Conservation (phyloP, 1,140 invertebrate species). For the Asobara japonica region DNA sequence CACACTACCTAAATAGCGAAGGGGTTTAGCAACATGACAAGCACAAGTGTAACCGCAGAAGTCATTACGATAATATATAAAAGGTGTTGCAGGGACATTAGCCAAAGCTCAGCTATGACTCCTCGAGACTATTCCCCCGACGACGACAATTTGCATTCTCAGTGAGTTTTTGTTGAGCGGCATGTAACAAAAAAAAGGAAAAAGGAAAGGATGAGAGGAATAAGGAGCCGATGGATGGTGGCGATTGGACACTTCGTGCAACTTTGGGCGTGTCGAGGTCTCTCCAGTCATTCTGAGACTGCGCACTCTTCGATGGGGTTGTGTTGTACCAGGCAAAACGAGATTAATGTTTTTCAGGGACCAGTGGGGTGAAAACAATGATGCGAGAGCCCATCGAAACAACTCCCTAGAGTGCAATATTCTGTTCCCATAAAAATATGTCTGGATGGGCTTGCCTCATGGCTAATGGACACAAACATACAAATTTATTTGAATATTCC, state of each 20-base stretch:
- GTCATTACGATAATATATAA: slow-evolving; percentile 5
- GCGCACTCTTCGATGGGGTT: slow-evolving; percentile 26
- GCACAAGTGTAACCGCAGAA: slow-evolving; percentile 13
- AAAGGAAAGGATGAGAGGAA: neutral
- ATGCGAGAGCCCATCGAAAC: slow-evolving; percentile 8
- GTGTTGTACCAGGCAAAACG: slow-evolving; percentile 30
- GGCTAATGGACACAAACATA: neutral
- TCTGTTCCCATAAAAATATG: slow-evolving; percentile 9
- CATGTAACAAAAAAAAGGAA: neutral
- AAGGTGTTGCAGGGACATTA: slow-evolving; percentile 14
- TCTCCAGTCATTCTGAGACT: neutral
- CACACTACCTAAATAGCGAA: neutral
- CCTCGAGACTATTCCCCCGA: slow-evolving; percentile 23
- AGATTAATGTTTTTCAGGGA: slow-evolving; percentile 39
- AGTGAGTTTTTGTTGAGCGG: neutral
- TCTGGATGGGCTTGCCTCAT: neutral
- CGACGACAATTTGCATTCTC: slow-evolving; percentile 37
- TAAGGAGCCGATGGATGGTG: neutral
- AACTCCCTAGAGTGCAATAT: slow-evolving; percentile 44
- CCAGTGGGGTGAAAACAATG: slow-evolving; percentile 34
- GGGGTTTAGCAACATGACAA: neutral
- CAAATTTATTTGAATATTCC: neutral
- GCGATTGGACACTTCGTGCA: neutral
- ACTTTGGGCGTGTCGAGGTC: neutral
- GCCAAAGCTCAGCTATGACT: neutral